Evolutionary conservation across 2,113 vertebrate species (phyloP), one percentile per base, ranked within the genome.

Genomic region (Nansenia antarctica): DNA sequence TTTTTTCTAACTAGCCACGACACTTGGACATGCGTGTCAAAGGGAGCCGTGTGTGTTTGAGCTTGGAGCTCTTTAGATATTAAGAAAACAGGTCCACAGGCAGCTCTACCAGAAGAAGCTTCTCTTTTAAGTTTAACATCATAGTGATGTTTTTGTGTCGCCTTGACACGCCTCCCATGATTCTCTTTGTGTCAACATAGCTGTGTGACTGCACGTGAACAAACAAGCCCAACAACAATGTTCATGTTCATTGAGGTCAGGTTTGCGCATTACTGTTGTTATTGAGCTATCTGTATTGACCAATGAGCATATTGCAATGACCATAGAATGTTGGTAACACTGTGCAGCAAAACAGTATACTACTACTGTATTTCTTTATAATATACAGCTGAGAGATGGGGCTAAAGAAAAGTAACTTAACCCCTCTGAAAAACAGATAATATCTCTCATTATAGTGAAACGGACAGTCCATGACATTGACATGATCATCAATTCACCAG

Each of bases 231-330:
- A 22, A 18, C 20, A 7, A 20, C 5, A 55, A 12, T 55, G 53
- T 55, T n/a, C 53, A 12, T 5, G 27, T 55, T 26, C 9, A 55
- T 66, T 72, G 2, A 11, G 54, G 22, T 27, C 39, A 35, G 65
- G 54, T 72, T 72, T 66, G 65, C 49, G 59, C 9, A 55, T 5
- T 8, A 35, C 34, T 35, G 34, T 8, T 35, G 34, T 35, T 35
- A 35, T 35, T 8, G 6, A 35, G n/a, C 34, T 1, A 35, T 35
- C 34, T 35, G 11, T 11, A 35, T 35, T 35, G n/a, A 49, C n/a
- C 45, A 49, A 49, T 49, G n/a, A 49, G 14, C 45, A 49, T 49
- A 49, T 49, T 22, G n/a, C 45, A 49, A 20, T 49, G n/a, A 22
- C 18, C 20, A 20, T 20, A 49, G 45, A 20, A 15, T 2, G n/a